Base-by-base conservation (phyloP, 2,113 vertebrate species). In the Thymallus thymallus region DNA sequence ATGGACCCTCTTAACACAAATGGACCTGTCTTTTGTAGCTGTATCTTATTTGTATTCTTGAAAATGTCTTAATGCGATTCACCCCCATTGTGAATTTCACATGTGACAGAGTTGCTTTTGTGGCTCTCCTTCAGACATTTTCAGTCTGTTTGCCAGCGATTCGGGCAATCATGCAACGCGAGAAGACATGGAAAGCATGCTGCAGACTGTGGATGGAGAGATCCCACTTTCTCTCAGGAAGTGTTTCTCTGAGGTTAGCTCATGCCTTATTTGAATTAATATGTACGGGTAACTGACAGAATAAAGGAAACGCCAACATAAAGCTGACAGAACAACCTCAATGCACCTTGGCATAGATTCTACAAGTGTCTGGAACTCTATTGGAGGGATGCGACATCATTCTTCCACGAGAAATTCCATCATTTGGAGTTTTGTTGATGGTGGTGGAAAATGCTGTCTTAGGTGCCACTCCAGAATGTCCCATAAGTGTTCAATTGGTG, bases 101-200 rank as follows among this genome's bases (percentile, higher is more conserved):
- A 7, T 22, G 6, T 60, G 20, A n/a, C 6, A 22, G 18, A 60
- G 14, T 51, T 60, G 13, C 23, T 46, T 56, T 35, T 70, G 26
- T 5, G 46, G 20, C 74, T 81, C 51, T 70, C 82, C 74, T 69
- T 56, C 88, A 96, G 95, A 96, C 75, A 96, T 96, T 84, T 96
- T 96, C 88, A 95, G 95, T 85, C 93, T 96, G 61, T 96, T 95
- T 83, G 93, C 95, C 73, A 95, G 93, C 71, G 95, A 96, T 84
- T 95, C 95, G 6, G 95, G 95, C 76, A 95, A 91, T 87, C 94
- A 94, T 92, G 93, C 95, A 71, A 83, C 94, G 73, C 94, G 94
- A 51, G 95, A 96, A 80, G 95, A 95, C 84, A 95, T 96, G 93
- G 95, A 96, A 88, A 92, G 91, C 76, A 94, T 95, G 94, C 93